Conservation (phyloP, 2,113 vertebrate species). For the Scomber scombrus region DNA sequence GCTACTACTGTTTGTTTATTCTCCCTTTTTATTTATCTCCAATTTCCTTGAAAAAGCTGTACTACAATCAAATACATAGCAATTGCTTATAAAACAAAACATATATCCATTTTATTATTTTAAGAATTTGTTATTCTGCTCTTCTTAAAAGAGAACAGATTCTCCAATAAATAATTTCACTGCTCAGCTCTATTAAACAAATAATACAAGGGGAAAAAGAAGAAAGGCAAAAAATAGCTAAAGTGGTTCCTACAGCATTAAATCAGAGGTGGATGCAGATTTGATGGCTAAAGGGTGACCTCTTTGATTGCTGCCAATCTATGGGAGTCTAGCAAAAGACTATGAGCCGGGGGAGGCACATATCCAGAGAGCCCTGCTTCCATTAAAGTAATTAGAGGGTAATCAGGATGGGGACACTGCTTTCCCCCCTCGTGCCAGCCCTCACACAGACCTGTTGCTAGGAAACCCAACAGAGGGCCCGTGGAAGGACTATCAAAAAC, state of each 20-base stretch:
- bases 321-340: constrained; percentile 13
- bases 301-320: constrained; percentile 53
- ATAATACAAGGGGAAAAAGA: not conserved
- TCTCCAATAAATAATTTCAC: too few species aligned
- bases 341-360: constrained; percentile 3
- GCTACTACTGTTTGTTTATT: too few species aligned
- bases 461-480: constrained; percentile 66
- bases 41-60: too few species aligned
- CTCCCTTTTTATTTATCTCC: too few species aligned
- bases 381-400: constrained; percentile 73
- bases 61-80: too few species aligned
- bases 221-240: not conserved
- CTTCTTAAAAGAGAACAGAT: too few species aligned
- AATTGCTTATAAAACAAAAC: too few species aligned
- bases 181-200: too few species aligned
- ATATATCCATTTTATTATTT: too few species aligned
- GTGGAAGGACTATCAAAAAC: constrained; percentile 58
- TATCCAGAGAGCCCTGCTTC: constrained; percentile 53
- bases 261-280: constrained; percentile 23
- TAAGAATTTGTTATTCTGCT: too few species aligned
- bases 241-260: constrained; percentile 16
- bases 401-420: constrained; percentile 64
- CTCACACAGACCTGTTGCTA: constrained; percentile 77
- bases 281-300: constrained; percentile 15
- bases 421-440: constrained; percentile 32